Evolutionary conservation across 1,140 invertebrate genomes (phyloP), one percentile per base, ranked within the genome.

Genomic region (Drosophila santomea): DNA sequence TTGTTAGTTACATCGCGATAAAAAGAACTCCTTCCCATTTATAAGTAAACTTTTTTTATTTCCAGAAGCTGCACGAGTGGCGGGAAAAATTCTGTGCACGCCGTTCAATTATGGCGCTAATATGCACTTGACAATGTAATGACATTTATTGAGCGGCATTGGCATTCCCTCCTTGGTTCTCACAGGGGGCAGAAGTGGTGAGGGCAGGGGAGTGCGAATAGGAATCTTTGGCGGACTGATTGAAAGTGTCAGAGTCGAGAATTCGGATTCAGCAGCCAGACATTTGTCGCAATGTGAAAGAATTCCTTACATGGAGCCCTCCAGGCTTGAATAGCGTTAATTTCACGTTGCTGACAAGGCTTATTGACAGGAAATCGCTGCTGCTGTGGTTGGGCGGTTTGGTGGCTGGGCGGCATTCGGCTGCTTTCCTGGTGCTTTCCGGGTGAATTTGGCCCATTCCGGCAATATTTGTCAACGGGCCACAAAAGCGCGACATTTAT

Each of bases 81-180:
- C 47, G 11, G 20, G 32, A 23, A 55, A 78, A 74, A 88, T 89
- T 78, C 83, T 56, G 67, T 38, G 78, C 82, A 86, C 82, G 83
- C 80, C 79, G 66, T 67, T 81, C 82, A 86, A 86, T 86, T 86
- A 86, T 86, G 84, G 82, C 82, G 76, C 82, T 86, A 86, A 86
- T 86, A 86, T 86, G 82, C 82, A 86, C 82, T 86, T 86, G 82
- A 86, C 82, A 86, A 88, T 86, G 83, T 86, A 86, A 86, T 86
- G 82, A 86, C 82, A 86, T 86, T 86, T 86, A 86, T 86, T 86
- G 83, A 83, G 76, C 75, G 74, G 62, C 61, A 59, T 39, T 45
- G 57, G 62, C 50, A 74, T 77, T 76, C 48, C 36, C 72, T 41
- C 47, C 61, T 47, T 54, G 73, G 73, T n/a, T 75, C 60, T 74